Evolutionary conservation across 2,797 vertebrate species (phyloP).

Genomic region (Menidia menidia): DNA sequence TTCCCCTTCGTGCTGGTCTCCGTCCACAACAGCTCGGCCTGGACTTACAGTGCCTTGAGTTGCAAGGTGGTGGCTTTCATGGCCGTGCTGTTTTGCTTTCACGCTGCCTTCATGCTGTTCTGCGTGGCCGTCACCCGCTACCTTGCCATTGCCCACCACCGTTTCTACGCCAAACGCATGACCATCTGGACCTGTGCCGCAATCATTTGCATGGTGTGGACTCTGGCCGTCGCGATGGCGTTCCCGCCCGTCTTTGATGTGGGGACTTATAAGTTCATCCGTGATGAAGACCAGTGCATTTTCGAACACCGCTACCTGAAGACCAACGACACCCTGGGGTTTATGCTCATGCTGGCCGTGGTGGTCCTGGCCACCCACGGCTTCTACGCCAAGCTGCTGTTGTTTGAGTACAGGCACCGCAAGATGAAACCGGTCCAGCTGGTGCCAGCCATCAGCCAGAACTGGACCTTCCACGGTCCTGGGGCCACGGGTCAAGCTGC

Average conservation of each 20-base stretch:
- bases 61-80: conserved; percentile 93
- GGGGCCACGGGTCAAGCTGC: conserved; percentile 91
- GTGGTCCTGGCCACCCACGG: conserved; percentile 90
- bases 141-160: conserved; percentile 92
- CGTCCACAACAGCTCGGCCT: conserved; percentile 89
- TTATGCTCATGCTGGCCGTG: conserved; percentile 93
- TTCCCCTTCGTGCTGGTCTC: conserved; percentile 92
- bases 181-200: conserved; percentile 92
- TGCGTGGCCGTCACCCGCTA: conserved; percentile 92
- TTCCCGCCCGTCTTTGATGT: conserved; percentile 91
- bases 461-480: conserved; percentile 93
- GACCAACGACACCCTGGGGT: conserved; percentile 92
- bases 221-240: conserved; percentile 91
- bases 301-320: conserved; percentile 94
- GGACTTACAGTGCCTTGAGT: conserved; percentile 90
- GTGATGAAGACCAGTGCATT: conserved; percentile 92
- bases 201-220: conserved; percentile 93
- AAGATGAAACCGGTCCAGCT: conserved; percentile 94
- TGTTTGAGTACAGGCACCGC: conserved; percentile 91
- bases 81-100: conserved; percentile 92
- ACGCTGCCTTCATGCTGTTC: conserved; percentile 92
- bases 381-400: conserved; percentile 91
- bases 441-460: conserved; percentile 92
- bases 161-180: conserved; percentile 93
- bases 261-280: conserved; percentile 92